Conservation (phyloP, 2,888 invertebrate genomes). For the Pardosa pseudoannulata region DNA sequence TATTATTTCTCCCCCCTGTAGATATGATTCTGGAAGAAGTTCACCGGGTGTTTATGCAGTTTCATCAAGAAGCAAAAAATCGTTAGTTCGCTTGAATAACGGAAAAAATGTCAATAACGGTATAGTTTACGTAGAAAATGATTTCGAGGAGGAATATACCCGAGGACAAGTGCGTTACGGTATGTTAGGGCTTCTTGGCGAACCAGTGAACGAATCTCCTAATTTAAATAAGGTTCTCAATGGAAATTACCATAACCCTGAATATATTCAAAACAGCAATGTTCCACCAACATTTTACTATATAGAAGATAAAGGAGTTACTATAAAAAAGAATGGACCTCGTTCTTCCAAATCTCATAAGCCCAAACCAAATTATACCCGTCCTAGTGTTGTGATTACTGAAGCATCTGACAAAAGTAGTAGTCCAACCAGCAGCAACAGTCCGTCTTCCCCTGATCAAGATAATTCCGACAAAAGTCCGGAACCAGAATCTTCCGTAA, state of each 20-base stretch:
- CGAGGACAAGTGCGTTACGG: slow-evolving; percentile 45
- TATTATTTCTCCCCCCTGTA: not conserved
- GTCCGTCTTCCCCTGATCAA: slow-evolving; percentile 21
- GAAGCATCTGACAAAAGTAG: slow-evolving; percentile 27
- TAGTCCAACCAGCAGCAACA: not conserved
- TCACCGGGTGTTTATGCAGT: slow-evolving; percentile 39
- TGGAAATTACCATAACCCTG: not conserved
- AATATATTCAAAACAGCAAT: not conserved
- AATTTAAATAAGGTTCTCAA: not conserved
- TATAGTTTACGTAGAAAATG: not conserved
- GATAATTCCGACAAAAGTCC: slow-evolving; percentile 40
- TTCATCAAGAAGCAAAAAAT: not conserved
- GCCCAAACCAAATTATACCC: not conserved
- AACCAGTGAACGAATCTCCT: not conserved
- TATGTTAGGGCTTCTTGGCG: slow-evolving; percentile 45
- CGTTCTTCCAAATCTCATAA: slow-evolving; percentile 3
- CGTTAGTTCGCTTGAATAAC: not conserved
- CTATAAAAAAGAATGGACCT: not conserved
- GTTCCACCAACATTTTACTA: not conserved
- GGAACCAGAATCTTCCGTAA: slow-evolving; percentile 44
- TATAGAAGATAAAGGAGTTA: slow-evolving; percentile 4
- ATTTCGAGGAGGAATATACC: not conserved
- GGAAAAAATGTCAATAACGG: not conserved
- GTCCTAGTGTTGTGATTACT: slow-evolving; percentile 24
- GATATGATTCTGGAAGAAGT: slow-evolving; percentile 41